phyloP scores from a whole-genome alignment of 2,797 vertebrate genomes.

The Sternarchorhynchus goeldii region DNA sequence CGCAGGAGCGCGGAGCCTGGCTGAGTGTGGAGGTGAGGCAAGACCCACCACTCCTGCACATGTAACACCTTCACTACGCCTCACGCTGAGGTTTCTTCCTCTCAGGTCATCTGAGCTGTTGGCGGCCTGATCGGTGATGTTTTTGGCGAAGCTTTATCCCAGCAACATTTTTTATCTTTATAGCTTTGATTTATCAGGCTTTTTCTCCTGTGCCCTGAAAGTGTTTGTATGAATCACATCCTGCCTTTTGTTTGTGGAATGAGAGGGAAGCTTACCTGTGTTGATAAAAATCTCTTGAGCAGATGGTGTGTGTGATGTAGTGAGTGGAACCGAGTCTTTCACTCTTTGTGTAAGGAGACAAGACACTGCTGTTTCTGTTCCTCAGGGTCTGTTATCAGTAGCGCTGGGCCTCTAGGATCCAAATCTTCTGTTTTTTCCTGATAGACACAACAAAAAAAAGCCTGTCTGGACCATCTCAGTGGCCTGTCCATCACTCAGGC shows the following conservation, averaged over 20 bases:
- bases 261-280: constrained; percentile 68
- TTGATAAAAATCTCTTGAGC: constrained; percentile 71
- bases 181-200: neutral
- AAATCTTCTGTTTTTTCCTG: constrained; percentile 60
- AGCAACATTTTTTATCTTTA: constrained; percentile 1
- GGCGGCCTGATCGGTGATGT: neutral
- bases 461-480: constrained; percentile 63
- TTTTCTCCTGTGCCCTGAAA: constrained; percentile 3
- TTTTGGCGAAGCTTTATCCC: neutral
- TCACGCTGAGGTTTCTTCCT: constrained; percentile 13
- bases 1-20: constrained; percentile 77
- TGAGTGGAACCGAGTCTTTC: constrained; percentile 63
- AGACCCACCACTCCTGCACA: neutral
- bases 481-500: constrained; percentile 62
- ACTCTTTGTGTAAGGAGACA: constrained; percentile 48
- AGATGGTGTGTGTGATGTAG: constrained; percentile 56
- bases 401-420: constrained; percentile 62
- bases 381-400: constrained; percentile 67
- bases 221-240: constrained; percentile 50
- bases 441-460: constrained; percentile 78
- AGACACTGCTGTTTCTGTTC: constrained; percentile 70
- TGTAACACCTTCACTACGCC: neutral
- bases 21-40: constrained; percentile 83
- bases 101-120: neutral
- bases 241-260: constrained; percentile 62